Conservation (phyloP, 1,140 invertebrate genomes). For the Brachionus calyciflorus region DNA sequence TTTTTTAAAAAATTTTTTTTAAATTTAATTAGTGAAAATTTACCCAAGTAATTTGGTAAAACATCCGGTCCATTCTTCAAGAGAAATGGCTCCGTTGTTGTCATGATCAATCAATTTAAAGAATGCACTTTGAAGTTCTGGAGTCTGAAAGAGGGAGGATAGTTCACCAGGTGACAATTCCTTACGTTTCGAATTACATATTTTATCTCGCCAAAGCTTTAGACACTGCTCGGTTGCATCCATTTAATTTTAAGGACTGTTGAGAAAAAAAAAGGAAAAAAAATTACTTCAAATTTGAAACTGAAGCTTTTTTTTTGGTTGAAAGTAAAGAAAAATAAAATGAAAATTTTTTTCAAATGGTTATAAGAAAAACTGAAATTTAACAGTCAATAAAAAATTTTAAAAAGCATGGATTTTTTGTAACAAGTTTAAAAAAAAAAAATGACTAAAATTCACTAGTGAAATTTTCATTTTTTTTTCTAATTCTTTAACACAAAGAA, state of each 20-base stretch:
- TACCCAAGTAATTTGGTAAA: slow-evolving; percentile 38
- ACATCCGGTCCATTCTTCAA: slow-evolving; percentile 46
- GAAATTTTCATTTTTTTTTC: too few species aligned
- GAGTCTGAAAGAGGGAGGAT: neutral
- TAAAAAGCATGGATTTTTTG: too few species aligned
- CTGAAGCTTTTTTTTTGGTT: too few species aligned
- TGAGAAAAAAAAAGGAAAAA: neutral
- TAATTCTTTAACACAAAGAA: too few species aligned
- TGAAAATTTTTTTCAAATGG: too few species aligned
- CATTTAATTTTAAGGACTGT: neutral
- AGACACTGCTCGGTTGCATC: neutral
- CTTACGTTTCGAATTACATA: neutral
- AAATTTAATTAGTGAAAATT: neutral
- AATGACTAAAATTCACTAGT: too few species aligned
- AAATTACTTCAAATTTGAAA: too few species aligned
- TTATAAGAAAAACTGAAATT: too few species aligned
- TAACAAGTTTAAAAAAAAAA: too few species aligned
- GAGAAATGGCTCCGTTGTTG: neutral
- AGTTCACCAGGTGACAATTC: slow-evolving; percentile 20
- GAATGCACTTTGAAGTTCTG: slow-evolving; percentile 8
- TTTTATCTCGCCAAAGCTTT: slow-evolving; percentile 10
- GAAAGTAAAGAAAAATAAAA: too few species aligned
- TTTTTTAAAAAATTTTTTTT: neutral
- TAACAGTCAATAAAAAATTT: too few species aligned
- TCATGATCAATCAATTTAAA: slow-evolving; percentile 41